Percentiles rank a stretch among this genome's conserved stretches.
phyloP scores from a whole-genome alignment of 2,888 invertebrate species.

The Deilephila elpenor region DNA sequence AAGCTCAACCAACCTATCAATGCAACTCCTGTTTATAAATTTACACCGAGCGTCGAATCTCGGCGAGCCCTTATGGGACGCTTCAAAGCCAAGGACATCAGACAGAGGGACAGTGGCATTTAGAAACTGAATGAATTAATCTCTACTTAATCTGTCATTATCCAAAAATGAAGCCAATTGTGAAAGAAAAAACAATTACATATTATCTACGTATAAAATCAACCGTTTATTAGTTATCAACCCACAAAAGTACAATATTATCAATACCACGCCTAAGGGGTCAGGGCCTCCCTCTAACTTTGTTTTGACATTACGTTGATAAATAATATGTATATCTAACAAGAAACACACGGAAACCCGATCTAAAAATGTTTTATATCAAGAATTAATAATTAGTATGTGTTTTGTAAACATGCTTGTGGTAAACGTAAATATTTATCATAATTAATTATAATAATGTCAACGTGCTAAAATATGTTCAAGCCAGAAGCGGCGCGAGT shows the following conservation, averaged over 20 bases:
- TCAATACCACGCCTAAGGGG: slow-evolving; percentile 27
- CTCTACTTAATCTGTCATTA: no score
- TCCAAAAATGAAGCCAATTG: no score
- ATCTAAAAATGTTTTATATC: slow-evolving; percentile 60
- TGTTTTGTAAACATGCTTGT: slow-evolving; percentile 74
- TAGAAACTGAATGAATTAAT: no score
- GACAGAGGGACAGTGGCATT: no score
- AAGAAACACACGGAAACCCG: slow-evolving; percentile 55
- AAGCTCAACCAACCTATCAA: no score
- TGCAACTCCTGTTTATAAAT: no score
- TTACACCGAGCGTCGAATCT: no score
- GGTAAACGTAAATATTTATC: slow-evolving; percentile 72
- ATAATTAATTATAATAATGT: slow-evolving; percentile 65
- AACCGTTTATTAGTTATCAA: not conserved
- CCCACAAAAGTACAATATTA: slow-evolving; percentile 4
- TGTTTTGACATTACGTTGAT: slow-evolving; percentile 36
- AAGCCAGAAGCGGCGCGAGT: slow-evolving; percentile 42
- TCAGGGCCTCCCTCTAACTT: slow-evolving; percentile 33
- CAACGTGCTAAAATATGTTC: slow-evolving; percentile 50
- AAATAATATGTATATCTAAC: slow-evolving; percentile 39
- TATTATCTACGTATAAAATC: no score
- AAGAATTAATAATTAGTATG: slow-evolving; percentile 60
- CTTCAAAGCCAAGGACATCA: no score
- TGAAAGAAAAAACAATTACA: not conserved
- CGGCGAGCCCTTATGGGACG: no score